Evolutionary conservation across 2,113 vertebrate species (phyloP).

Genomic region (Clarias batrachus): DNA sequence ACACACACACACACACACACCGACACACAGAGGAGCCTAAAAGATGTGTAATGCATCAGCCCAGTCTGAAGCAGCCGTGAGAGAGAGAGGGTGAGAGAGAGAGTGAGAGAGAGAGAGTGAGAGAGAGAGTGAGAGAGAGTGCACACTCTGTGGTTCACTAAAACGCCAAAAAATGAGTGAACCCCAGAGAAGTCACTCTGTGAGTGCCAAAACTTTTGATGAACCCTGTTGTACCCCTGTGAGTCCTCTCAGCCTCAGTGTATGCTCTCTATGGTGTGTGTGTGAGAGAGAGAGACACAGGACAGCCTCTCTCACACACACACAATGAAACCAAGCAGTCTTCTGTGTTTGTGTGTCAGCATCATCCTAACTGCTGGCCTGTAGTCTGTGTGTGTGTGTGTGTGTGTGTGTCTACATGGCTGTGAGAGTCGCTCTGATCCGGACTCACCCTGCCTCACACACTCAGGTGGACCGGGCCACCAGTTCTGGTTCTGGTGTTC

Average conservation of each 20-base stretch:
- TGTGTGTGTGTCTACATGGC: neutral
- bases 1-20: neutral
- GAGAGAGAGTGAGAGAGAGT: constrained; percentile 3
- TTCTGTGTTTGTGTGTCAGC: neutral
- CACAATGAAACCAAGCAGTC: no score
- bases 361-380: constrained; percentile 43
- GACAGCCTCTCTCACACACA: no score
- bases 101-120: neutral
- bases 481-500: neutral
- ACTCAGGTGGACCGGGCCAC: neutral
- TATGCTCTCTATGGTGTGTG: neutral
- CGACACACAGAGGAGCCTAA: neutral
- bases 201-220: neutral
- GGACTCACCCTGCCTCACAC: neutral
- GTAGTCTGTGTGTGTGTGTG: neutral
- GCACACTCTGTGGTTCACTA: neutral
- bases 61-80: neutral
- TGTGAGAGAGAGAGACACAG: no score
- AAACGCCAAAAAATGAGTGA: neutral
- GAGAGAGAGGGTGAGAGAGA: neutral
- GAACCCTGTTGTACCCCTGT: neutral
- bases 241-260: neutral
- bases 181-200: neutral
- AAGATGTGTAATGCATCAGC: neutral
- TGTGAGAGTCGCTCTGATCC: neutral